phyloP scores from a whole-genome alignment of 2,797 vertebrate genomes.

The Leptoclinus maculatus region DNA sequence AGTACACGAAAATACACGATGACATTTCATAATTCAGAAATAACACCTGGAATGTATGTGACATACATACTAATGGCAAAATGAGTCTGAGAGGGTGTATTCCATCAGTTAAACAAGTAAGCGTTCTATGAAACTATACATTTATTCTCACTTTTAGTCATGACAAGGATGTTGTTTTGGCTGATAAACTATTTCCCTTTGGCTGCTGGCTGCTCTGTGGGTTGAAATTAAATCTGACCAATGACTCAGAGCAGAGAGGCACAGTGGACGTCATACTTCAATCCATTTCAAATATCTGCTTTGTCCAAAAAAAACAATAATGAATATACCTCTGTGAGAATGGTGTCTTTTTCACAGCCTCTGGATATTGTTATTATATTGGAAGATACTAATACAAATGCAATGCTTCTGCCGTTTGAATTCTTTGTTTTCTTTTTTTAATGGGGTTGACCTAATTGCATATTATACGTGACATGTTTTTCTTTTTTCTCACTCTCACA shows the following conservation, averaged over 20 bases:
- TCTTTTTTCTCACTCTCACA: not conserved
- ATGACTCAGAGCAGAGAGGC: slow-evolving; percentile 34
- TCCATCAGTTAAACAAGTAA: not conserved
- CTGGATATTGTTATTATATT: not conserved
- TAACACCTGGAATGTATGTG: not conserved
- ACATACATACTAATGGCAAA: not conserved
- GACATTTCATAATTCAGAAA: not conserved
- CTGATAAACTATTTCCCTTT: not conserved
- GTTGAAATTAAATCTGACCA: slow-evolving; percentile 33
- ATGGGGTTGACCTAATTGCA: slow-evolving; percentile 48
- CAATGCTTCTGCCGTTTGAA: not conserved
- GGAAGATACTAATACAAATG: slow-evolving; percentile 4
- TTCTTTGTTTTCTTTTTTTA: slow-evolving; percentile 30
- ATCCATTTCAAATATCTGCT: slow-evolving; percentile 20
- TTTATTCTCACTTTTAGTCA: not conserved
- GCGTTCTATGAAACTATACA: not conserved
- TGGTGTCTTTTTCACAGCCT: not conserved
- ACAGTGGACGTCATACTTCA: slow-evolving; percentile 13
- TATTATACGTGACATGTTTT: slow-evolving; percentile 18
- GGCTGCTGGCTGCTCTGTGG: slow-evolving; percentile 22
- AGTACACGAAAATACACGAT: not conserved
- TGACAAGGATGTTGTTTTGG: not conserved
- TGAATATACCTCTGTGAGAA: slow-evolving; percentile 5
- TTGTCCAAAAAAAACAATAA: slow-evolving; percentile 24
- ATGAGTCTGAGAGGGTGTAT: not conserved